A percentile compares a stretch with the other conserved stretches of the same genome.
These are phyloP conservation scores for Thunnus maccoyii DNA, from an alignment of 2,113 vertebrate species.

Conservation along the genomic window DNA sequence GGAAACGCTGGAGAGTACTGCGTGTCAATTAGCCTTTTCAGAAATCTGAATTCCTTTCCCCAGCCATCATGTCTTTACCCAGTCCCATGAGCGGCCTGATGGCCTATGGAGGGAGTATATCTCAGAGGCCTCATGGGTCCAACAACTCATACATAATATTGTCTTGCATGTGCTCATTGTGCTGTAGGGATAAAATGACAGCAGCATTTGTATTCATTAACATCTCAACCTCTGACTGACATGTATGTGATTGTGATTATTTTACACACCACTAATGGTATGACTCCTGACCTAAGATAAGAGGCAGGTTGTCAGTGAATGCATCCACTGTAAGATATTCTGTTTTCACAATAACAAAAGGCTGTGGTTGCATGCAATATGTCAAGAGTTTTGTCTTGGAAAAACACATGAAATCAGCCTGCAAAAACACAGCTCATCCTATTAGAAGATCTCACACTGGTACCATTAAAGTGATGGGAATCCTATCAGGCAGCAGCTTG, in stretches of 20 bases:
- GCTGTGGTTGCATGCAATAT: neutral
- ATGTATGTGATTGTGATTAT: constrained; percentile 37
- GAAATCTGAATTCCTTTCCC: constrained; percentile 78
- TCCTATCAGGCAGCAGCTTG: constrained; percentile 31
- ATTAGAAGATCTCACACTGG: neutral
- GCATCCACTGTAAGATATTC: neutral
- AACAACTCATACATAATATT: constrained; percentile 29
- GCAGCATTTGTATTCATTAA: constrained; percentile 64
- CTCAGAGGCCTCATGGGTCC: constrained; percentile 61
- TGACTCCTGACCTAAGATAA: neutral
- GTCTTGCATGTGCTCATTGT: neutral
- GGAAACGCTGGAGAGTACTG: constrained; percentile 74
- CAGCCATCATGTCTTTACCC: constrained; percentile 66
- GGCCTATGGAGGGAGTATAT: constrained; percentile 57
- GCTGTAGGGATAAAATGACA: constrained; percentile 41
- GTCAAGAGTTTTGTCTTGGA: neutral
- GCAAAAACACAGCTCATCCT: neutral
- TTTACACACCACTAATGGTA: constrained; percentile 26
- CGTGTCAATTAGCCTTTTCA: constrained; percentile 81
- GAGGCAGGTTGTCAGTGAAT: neutral
- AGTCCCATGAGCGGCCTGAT: constrained; percentile 53
- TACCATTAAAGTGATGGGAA: constrained; percentile 4
- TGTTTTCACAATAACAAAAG: constrained; percentile 1
- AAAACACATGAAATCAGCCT: neutral
- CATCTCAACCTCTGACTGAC: constrained; percentile 35